Evolutionary conservation across 1,140 invertebrate species (phyloP), one percentile per base, ranked within the genome.

Genomic region (Akabosia matsudoensis): DNA sequence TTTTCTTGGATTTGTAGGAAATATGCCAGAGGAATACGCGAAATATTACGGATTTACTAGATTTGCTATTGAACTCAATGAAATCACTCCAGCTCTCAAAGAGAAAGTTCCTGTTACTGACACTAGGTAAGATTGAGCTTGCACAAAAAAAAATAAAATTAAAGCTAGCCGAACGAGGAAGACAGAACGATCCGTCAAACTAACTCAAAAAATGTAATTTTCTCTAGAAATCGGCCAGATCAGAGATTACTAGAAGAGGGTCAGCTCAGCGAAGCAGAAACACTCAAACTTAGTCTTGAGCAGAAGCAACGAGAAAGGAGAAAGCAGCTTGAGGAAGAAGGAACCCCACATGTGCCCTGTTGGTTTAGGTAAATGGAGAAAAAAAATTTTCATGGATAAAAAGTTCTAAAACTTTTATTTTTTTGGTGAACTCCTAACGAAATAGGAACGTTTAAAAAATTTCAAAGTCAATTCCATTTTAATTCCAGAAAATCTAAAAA

Each of bases 11-110:
- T 77, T 16, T 76, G 52, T 37, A 78, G 33, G 33, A 33, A 1
- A 28, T 31, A 31, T 26, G 24, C 33, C 14, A 16, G 45, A n/a
- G 13, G 72, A 16, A 13, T 89, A 90, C 85, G 90, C 93, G 83
- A 82, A 90, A 45, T 94, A 93, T 84, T 95, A 94, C 85, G 93
- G 93, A 0, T 94, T 95, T 85, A 93, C 92, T 4, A 84, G 91
- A 74, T 94, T 94, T 87, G 92, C 93, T 2, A 92, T 94, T 83
- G 92, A 94, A 84, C 85, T 95, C 26, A 94, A 95, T 85, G 93
- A 95, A 83, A 82, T 93, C 28, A 89, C 91, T 79, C 86, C 88
- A 1, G 90, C 91, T 75, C 83, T 88, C 80, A 84, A 86, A 1
- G 87, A 90, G 28, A 79, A 88, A 71, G 84, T 94, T 77, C 92